Evolutionary conservation across 1,140 invertebrate genomes (phyloP).

Genomic region (Choristoneura fumiferana): DNA sequence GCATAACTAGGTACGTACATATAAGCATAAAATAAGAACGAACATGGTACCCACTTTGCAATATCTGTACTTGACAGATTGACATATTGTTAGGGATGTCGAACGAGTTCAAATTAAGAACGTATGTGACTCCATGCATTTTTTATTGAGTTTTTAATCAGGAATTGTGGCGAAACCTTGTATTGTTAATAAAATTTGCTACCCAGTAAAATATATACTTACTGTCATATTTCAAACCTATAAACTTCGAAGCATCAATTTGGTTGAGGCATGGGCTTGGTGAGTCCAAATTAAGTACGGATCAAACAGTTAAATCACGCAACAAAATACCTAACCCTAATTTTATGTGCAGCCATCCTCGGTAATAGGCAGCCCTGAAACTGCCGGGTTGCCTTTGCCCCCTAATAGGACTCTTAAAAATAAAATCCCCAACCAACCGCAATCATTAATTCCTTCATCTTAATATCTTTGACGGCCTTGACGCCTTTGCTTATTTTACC

Average conservation of each 20-base stretch:
- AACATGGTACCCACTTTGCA: no score
- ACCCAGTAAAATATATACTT: background rate
- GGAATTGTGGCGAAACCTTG: no score
- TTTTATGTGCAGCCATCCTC: slow-evolving; percentile 3
- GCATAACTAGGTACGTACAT: no score
- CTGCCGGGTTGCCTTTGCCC: background rate
- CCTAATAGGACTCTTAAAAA: slow-evolving; percentile 17
- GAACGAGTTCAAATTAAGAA: no score
- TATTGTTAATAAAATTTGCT: no score
- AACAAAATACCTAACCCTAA: slow-evolving; percentile 14
- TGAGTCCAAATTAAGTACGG: slow-evolving; percentile 6
- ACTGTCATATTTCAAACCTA: background rate
- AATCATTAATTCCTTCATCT: slow-evolving; percentile 18
- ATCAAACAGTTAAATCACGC: slow-evolving; percentile 15
- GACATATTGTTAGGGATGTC: no score
- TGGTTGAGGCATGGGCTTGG: slow-evolving; percentile 11
- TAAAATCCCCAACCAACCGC: slow-evolving; percentile 11
- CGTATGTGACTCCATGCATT: no score
- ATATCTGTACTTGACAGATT: no score
- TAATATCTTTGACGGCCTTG: slow-evolving; percentile 16
- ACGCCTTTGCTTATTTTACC: slow-evolving; percentile 10
- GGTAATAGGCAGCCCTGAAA: slow-evolving; percentile 4
- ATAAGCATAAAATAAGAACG: no score
- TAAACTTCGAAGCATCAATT: slow-evolving; percentile 6
- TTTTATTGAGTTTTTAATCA: no score